Evolutionary conservation across 2,888 invertebrate species (phyloP).

Genomic region (Blastobasis adustella): DNA sequence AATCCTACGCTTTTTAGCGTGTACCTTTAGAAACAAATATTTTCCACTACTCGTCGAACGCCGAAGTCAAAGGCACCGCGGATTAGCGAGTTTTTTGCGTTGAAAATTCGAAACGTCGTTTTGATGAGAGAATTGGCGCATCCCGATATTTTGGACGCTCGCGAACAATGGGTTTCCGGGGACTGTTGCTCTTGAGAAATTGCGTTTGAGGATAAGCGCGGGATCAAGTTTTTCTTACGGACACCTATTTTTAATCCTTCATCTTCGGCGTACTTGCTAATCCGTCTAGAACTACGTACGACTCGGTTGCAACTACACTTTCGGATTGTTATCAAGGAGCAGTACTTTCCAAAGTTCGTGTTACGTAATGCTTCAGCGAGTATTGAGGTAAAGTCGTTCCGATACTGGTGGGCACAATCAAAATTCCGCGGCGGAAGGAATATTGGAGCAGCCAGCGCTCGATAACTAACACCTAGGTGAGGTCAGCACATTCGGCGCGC

Average conservation of each 20-base stretch:
- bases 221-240: conserved; percentile 40
- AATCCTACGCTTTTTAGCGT: conserved; percentile 61
- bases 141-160: conserved; percentile 43
- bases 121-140: conserved; percentile 59
- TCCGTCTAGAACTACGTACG: too few relatives aligned
- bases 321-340: not conserved
- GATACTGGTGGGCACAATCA: conserved; percentile 30
- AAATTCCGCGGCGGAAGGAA: conserved; percentile 41
- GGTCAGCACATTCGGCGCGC: conserved; percentile 61
- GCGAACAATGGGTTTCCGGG: conserved; percentile 64
- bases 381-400: conserved; percentile 9
- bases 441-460: conserved; percentile 38
- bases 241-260: not conserved
- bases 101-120: conserved; percentile 63
- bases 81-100: conserved; percentile 56
- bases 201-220: conserved; percentile 45
- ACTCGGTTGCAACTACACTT: not conserved
- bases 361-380: not conserved
- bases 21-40: conserved; percentile 62
- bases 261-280: too few relatives aligned
- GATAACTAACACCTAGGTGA: conserved; percentile 62
- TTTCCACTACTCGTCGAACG: conserved; percentile 36
- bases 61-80: conserved; percentile 65
- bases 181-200: conserved; percentile 41
- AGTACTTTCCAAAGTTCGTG: not conserved